A percentile compares a stretch with the other conserved stretches of the same genome.
Conservation (phyloP, 1,140 invertebrate species). For the Sitodiplosis mosellana region DNA sequence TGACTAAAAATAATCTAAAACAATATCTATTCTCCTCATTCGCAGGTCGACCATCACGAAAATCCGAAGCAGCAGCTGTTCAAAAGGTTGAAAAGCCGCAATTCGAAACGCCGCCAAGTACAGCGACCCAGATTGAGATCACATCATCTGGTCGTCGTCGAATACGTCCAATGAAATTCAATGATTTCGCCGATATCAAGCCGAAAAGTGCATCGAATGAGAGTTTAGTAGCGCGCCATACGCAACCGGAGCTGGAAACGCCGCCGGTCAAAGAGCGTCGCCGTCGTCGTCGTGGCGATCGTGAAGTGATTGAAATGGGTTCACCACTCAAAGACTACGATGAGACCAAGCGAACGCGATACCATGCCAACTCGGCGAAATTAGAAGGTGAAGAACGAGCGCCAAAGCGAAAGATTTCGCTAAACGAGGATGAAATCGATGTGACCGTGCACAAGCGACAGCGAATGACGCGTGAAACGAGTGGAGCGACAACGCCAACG, state of each 20-base stretch:
- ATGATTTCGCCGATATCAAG: conserved; percentile 23
- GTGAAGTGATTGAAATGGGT: not conserved
- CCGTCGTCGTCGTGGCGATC: not conserved
- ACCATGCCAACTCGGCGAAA: not conserved
- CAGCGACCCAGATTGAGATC: conserved; percentile 22
- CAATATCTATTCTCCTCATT: no score
- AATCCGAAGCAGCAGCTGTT: conserved; percentile 7
- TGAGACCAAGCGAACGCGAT: not conserved
- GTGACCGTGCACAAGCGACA: not conserved
- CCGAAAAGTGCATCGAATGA: not conserved
- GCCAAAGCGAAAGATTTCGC: not conserved
- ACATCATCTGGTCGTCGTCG: conserved; percentile 36
- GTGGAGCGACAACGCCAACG: not conserved
- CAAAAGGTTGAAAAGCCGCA: conserved; percentile 11
- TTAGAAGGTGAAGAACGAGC: not conserved
- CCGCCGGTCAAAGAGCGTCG: not conserved
- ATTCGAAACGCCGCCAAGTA: not conserved
- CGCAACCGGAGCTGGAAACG: not conserved
- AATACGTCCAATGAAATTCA: conserved; percentile 36
- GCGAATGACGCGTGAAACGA: not conserved
- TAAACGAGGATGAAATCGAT: not conserved
- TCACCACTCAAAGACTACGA: not conserved
- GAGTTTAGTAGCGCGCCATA: no score
- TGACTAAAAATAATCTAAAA: no score
- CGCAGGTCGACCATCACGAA: conserved; percentile 8